phyloP scores from a whole-genome alignment of 2,113 vertebrate species.

The Eubucco bourcierii region DNA sequence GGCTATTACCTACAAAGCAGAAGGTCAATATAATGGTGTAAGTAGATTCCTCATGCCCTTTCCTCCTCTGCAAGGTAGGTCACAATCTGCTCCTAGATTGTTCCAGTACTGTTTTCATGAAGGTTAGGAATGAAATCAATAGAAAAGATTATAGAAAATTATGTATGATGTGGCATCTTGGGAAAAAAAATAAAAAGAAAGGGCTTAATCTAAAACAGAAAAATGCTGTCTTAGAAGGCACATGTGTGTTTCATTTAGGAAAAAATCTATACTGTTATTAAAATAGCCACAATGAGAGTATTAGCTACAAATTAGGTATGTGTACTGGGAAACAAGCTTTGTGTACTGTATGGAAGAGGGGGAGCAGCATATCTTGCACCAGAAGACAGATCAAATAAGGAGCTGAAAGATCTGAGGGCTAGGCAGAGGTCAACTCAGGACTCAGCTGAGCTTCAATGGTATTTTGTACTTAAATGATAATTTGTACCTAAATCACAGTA shows the following conservation, averaged over 20 bases:
- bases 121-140: slow-evolving; percentile 14
- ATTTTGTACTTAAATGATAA: neutral
- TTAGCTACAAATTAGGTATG: slow-evolving; percentile 66
- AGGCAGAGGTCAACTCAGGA: slow-evolving; percentile 35
- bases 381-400: neutral
- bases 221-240: neutral
- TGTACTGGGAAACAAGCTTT: slow-evolving; percentile 11
- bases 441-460: neutral
- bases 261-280: slow-evolving; percentile 53
- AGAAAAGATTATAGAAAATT: slow-evolving; percentile 37
- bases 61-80: neutral
- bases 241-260: slow-evolving; percentile 57
- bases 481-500: slow-evolving; percentile 1
- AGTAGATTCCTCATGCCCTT: neutral
- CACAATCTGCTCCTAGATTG: neutral
- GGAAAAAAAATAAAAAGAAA: neutral
- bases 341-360: neutral
- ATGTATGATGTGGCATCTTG: slow-evolving; percentile 27
- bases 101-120: neutral
- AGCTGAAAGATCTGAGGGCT: neutral
- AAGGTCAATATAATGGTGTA: neutral
- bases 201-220: slow-evolving; percentile 44
- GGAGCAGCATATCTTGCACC: neutral
- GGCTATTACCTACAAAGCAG: neutral
- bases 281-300: slow-evolving; percentile 57